phyloP scores from a whole-genome alignment of 30 jellyfish, hydroid and myxozoan species.

The Pseudorhiza aurosa region DNA sequence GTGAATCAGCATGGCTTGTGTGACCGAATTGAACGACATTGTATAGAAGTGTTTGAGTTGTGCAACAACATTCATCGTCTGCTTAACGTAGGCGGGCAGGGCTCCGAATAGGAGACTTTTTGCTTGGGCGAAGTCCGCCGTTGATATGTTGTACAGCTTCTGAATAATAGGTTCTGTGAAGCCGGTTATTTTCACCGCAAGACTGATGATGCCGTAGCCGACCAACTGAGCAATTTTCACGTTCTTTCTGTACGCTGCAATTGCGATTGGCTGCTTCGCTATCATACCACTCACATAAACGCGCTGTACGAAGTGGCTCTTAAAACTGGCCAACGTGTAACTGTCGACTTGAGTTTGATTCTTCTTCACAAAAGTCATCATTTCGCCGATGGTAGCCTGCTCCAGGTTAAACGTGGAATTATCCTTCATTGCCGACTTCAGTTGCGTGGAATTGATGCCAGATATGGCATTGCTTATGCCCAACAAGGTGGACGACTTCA shows the following conservation, averaged over 20 bases:
- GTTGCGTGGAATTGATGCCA: neutral
- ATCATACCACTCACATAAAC: too few species aligned
- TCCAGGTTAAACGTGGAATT: neutral
- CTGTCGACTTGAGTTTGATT: too few species aligned
- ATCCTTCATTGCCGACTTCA: neutral
- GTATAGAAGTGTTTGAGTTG: constrained; percentile 2
- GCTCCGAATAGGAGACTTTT: neutral
- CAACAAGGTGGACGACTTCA: neutral
- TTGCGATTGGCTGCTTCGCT: constrained; percentile 18
- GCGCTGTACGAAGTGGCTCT: too few species aligned
- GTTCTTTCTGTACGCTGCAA: constrained; percentile 10
- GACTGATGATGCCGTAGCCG: neutral
- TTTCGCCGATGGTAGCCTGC: too few species aligned
- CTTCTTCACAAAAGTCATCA: too few species aligned
- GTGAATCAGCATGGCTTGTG: constrained; percentile 14
- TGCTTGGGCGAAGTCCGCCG: neutral
- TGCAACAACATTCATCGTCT: neutral
- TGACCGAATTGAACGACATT: constrained; percentile 32
- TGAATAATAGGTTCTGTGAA: neutral
- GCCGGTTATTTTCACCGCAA: constrained; percentile 12
- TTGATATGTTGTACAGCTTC: neutral
- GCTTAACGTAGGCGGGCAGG: neutral
- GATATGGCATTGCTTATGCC: neutral
- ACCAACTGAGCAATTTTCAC: neutral
- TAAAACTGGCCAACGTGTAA: too few species aligned